Evolutionary conservation across 2,797 vertebrate genomes (phyloP).

Genomic region (Halcyon badia): DNA sequence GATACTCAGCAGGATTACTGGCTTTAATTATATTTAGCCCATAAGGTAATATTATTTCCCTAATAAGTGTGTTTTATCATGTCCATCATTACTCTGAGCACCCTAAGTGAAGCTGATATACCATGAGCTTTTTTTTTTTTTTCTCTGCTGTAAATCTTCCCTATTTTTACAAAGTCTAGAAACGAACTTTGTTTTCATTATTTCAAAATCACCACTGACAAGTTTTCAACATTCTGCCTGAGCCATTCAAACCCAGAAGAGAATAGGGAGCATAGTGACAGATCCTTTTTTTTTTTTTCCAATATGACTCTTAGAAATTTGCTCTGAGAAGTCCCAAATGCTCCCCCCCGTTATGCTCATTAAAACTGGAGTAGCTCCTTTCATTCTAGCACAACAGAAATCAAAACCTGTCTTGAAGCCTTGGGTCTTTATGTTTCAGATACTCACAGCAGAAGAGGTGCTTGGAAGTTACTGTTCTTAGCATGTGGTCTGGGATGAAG

Average conservation of each 20-base stretch:
- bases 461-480: background rate
- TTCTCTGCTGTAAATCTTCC: background rate
- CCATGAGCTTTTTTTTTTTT: background rate
- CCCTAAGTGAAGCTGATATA: background rate
- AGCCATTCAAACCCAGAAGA: background rate
- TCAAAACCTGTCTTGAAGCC: background rate
- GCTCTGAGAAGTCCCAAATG: background rate
- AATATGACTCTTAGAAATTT: background rate
- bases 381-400: slow-evolving; percentile 21
- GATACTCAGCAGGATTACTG: background rate
- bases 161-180: background rate
- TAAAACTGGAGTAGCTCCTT: slow-evolving; percentile 1
- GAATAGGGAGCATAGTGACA: background rate
- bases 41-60: background rate
- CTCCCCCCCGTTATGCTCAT: background rate
- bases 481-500: background rate
- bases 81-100: background rate
- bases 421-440: slow-evolving; percentile 36
- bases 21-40: background rate
- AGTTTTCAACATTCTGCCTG: background rate
- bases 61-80: background rate
- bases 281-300: background rate
- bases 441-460: background rate
- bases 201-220: background rate
- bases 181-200: background rate